These are phyloP conservation scores for Anodontia alba DNA, from an alignment of 2,888 invertebrate genomes.

Conservation along the genomic window DNA sequence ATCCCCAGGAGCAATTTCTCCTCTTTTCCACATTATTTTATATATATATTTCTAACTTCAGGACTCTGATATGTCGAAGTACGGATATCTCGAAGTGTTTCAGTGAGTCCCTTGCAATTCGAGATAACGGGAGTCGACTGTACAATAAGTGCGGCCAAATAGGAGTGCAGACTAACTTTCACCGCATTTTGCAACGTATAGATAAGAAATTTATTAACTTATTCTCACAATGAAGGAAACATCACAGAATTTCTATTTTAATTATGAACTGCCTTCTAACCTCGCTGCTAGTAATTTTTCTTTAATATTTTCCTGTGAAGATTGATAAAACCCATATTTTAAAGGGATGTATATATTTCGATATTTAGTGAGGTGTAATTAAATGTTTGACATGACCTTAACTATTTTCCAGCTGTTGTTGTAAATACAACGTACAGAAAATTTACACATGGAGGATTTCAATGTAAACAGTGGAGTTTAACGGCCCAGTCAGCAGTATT, in stretches of 20 bases:
- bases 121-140: too few species aligned
- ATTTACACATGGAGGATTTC: background rate
- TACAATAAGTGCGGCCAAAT: conserved; percentile 9
- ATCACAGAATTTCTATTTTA: conserved; percentile 5
- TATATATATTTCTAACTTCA: too few species aligned
- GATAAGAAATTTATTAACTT: conserved; percentile 12
- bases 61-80: too few species aligned
- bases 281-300: conserved; percentile 26
- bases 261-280: conserved; percentile 9
- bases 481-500: too few species aligned
- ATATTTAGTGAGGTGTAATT: conserved; percentile 2
- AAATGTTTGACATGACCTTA: conserved; percentile 4
- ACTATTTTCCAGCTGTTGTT: background rate
- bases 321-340: conserved; percentile 29
- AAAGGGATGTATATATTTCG: conserved; percentile 13
- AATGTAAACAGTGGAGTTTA: too few species aligned
- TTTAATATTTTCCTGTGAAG: conserved; percentile 50
- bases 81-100: too few species aligned
- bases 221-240: conserved; percentile 10
- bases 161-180: background rate
- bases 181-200: background rate
- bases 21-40: too few species aligned
- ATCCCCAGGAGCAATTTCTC: too few species aligned
- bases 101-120: too few species aligned
- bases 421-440: background rate